Percentiles rank a stretch among this genome's conserved stretches.
These are phyloP conservation scores for Hyposmocoma kahamanoa DNA, from an alignment of 1,140 invertebrate genomes.

Conservation along the genomic window DNA sequence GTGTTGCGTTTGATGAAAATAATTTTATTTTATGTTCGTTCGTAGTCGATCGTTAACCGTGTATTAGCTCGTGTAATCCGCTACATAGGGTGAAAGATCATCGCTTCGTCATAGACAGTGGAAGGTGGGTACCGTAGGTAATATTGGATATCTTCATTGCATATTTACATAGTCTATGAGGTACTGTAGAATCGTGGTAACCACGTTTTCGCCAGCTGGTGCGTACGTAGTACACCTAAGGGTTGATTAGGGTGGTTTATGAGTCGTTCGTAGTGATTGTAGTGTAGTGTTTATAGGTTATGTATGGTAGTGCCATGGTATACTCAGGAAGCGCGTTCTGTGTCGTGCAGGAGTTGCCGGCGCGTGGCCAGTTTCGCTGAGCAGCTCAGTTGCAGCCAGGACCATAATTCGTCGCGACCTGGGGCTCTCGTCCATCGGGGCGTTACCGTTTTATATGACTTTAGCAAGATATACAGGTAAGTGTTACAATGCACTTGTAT, in stretches of 20 bases:
- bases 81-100: constrained; percentile 16
- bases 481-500: too few species aligned
- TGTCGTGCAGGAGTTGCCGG: constrained; percentile 62
- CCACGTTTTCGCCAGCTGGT: constrained; percentile 72
- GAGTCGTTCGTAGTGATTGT: constrained; percentile 7
- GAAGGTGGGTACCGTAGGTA: constrained; percentile 57
- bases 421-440: constrained; percentile 81
- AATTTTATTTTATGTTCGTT: constrained; percentile 59
- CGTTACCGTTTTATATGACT: constrained; percentile 90
- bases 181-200: constrained; percentile 31
- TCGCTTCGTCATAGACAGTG: constrained; percentile 49
- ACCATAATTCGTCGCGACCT: constrained; percentile 68
- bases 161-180: constrained; percentile 56
- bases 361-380: constrained; percentile 36
- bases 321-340: constrained; percentile 15
- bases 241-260: constrained; percentile 40
- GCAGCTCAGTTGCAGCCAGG: constrained; percentile 54
- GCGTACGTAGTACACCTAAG: constrained; percentile 45
- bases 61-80: constrained; percentile 28
- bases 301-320: neutral
- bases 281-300: constrained; percentile 29
- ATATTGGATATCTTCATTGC: constrained; percentile 62
- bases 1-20: constrained; percentile 55
- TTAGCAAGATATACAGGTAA: constrained; percentile 85
- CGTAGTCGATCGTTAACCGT: constrained; percentile 37